Evolutionary conservation across 2,797 vertebrate species (phyloP).

Genomic region (Eupleurogrammus muticus): DNA sequence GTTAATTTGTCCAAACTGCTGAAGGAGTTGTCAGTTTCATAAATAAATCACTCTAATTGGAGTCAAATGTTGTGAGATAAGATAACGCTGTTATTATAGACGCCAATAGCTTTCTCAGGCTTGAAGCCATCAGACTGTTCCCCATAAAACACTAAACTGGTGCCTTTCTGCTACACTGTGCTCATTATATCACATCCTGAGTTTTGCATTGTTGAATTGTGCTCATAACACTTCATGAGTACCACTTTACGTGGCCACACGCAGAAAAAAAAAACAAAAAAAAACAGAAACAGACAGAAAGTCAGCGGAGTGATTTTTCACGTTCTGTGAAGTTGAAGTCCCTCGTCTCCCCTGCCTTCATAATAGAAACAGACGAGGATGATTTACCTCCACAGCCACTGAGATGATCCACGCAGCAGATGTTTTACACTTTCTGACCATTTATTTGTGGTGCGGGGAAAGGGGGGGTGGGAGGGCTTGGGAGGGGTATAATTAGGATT

Average conservation of each 20-base stretch:
- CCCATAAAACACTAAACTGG: conserved; percentile 7
- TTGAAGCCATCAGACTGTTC: not conserved
- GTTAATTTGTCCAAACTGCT: no score
- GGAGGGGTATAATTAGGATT: conserved; percentile 96
- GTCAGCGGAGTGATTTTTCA: conserved; percentile 63
- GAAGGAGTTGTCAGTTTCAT: conserved; percentile 3
- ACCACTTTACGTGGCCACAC: conserved; percentile 11
- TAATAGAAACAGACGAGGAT: conserved; percentile 82
- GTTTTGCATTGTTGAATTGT: conserved; percentile 17
- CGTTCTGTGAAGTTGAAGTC: conserved; percentile 64
- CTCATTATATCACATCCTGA: conserved; percentile 1
- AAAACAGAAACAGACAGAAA: conserved; percentile 35
- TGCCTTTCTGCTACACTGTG: not conserved
- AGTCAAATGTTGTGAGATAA: conserved; percentile 4
- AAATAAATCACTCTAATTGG: conserved; percentile 3
- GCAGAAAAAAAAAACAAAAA: not conserved
- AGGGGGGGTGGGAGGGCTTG: conserved; percentile 29
- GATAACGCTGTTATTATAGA: not conserved
- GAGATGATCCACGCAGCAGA: conserved; percentile 97
- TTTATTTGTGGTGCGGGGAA: conserved; percentile 90
- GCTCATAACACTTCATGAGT: conserved; percentile 8
- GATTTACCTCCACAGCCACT: conserved; percentile 93
- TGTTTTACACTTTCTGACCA: conserved; percentile 99
- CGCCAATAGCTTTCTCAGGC: not conserved
- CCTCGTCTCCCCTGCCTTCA: conserved; percentile 66